These are phyloP conservation scores for Anastrepha ludens DNA, from an alignment of 1,140 invertebrate species.

Conservation along the genomic window DNA sequence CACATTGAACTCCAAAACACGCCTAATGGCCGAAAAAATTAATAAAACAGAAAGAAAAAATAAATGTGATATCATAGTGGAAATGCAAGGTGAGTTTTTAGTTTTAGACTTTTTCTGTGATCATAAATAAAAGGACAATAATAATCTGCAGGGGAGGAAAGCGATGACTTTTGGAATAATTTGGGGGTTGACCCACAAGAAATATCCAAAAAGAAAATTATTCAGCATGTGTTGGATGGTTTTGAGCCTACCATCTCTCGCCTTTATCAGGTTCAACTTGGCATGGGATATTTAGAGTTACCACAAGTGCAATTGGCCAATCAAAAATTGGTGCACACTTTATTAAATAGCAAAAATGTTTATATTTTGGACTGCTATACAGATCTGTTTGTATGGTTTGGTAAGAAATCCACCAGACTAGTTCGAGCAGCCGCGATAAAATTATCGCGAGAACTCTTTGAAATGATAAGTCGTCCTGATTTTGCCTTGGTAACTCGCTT, in stretches of 20 bases:
- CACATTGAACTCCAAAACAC: constrained; percentile 94
- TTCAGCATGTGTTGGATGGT: constrained; percentile 86
- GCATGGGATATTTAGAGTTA: constrained; percentile 98
- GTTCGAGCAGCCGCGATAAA: constrained; percentile 97
- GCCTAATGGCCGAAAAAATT: constrained; percentile 97
- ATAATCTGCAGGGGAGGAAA: constrained; percentile 78
- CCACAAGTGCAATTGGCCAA: constrained; percentile 94
- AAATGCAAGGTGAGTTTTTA: constrained; percentile 80
- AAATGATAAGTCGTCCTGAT: constrained; percentile 91
- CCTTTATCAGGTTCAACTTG: constrained; percentile 95
- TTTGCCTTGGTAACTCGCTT: constrained; percentile 93
- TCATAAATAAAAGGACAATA: background rate
- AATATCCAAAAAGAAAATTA: constrained; percentile 62
- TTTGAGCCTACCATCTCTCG: constrained; percentile 86
- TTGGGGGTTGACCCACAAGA: constrained; percentile 78
- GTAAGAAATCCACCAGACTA: constrained; percentile 96
- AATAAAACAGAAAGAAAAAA: constrained; percentile 99
- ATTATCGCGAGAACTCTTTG: constrained; percentile 94
- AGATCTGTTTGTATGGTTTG: constrained; percentile 99
- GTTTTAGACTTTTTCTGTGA: background rate
- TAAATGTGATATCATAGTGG: constrained; percentile 91
- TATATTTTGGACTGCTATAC: constrained; percentile 97
- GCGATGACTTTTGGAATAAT: constrained; percentile 87
- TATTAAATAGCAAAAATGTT: constrained; percentile 94
- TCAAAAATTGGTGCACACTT: constrained; percentile 82